phyloP scores from a whole-genome alignment of 2,888 invertebrate genomes.

The Agriopis leucophaearia region DNA sequence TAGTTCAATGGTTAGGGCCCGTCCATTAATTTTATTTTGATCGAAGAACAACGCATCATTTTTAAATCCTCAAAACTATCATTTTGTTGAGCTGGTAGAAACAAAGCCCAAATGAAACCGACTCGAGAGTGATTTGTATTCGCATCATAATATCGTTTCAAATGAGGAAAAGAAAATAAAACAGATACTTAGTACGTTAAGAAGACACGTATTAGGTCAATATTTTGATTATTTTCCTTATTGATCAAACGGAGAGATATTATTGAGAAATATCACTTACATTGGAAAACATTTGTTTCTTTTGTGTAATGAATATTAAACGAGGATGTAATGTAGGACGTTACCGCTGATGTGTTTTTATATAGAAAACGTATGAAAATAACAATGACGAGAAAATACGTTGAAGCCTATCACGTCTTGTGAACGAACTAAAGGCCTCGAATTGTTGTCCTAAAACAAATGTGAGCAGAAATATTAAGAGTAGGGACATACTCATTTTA shows the following conservation, averaged over 20 bases:
- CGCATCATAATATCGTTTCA: constrained; percentile 1
- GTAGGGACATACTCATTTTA: too few relatives aligned
- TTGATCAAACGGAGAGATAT: constrained; percentile 18
- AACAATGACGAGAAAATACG: background rate
- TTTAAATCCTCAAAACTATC: too few relatives aligned
- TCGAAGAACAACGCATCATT: too few relatives aligned
- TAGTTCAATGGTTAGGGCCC: too few relatives aligned
- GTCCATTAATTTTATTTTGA: too few relatives aligned
- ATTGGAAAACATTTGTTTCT: constrained; percentile 21
- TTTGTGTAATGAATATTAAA: constrained; percentile 22
- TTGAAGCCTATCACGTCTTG: too few relatives aligned
- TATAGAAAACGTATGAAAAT: background rate
- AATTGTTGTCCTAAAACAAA: too few relatives aligned
- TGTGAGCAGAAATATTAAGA: too few relatives aligned
- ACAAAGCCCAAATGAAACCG: background rate
- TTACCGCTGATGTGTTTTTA: background rate
- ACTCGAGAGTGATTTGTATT: constrained; percentile 7
- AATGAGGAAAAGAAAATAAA: constrained; percentile 31
- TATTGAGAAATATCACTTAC: constrained; percentile 19
- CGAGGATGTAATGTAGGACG: constrained; percentile 3
- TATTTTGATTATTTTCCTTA: constrained; percentile 24
- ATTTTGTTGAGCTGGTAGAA: background rate
- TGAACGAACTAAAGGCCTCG: background rate
- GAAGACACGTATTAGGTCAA: constrained; percentile 30
- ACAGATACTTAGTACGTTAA: constrained; percentile 22